Evolutionary conservation across 2,113 vertebrate species (phyloP).

Genomic region (Amblyopsis rosae): DNA sequence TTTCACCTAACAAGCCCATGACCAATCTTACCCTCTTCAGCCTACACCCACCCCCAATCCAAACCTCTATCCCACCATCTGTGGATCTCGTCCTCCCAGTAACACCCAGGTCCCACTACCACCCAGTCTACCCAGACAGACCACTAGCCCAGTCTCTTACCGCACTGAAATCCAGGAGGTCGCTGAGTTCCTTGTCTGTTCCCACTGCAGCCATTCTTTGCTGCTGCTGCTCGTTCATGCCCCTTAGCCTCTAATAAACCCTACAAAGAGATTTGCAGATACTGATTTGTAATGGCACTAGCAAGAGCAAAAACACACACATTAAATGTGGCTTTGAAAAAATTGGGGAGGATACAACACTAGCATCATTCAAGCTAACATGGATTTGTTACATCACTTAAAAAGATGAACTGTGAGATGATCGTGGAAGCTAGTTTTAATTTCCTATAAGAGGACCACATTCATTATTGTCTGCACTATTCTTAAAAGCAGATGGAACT

Average conservation of each 20-base stretch:
- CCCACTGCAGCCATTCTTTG: conserved; percentile 97
- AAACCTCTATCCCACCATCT: conserved; percentile 46
- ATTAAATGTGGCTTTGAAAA: conserved; percentile 51
- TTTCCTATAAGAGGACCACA: conserved; percentile 21
- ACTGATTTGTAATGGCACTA: conserved; percentile 73
- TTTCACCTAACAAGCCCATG: not conserved
- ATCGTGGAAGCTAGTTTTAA: conserved; percentile 15
- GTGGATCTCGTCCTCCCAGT: conserved; percentile 39
- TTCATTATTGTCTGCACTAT: conserved; percentile 17
- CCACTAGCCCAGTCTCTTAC: conserved; percentile 80
- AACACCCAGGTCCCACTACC: conserved; percentile 57
- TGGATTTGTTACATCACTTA: conserved; percentile 35
- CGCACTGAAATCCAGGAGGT: conserved; percentile 99
- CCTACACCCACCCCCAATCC: conserved; percentile 43
- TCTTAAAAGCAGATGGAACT: not conserved
- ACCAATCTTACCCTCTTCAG: conserved; percentile 1
- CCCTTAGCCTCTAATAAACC: conserved; percentile 84
- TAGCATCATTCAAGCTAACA: conserved; percentile 49
- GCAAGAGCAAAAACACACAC: conserved; percentile 57
- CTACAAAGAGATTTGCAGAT: conserved; percentile 77
- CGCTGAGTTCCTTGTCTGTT: conserved; percentile 98
- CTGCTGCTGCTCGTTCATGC: conserved; percentile 92
- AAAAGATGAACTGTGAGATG: conserved; percentile 9
- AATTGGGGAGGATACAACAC: conserved; percentile 41
- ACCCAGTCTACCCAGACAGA: not conserved